These are phyloP conservation scores for Coelopa frigida DNA, from an alignment of 1,140 invertebrate species.

Conservation along the genomic window DNA sequence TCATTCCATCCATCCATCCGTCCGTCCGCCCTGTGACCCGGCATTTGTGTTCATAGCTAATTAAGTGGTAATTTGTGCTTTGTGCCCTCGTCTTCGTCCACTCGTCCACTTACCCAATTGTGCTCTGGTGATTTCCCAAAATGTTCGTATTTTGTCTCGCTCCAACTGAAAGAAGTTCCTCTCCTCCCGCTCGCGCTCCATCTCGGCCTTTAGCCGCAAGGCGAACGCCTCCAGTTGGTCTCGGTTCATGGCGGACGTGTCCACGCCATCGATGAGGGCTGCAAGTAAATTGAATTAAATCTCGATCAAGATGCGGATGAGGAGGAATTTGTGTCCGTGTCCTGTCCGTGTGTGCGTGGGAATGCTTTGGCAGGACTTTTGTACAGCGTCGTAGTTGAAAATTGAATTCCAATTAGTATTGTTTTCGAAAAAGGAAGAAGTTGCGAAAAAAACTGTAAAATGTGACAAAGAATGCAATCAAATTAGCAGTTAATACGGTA, in stretches of 20 bases:
- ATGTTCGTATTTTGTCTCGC: slow-evolving; percentile 86
- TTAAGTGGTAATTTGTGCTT: neutral
- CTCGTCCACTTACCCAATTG: slow-evolving; percentile 27
- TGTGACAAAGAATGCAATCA: no score
- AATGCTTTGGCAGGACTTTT: no score
- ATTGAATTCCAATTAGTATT: no score
- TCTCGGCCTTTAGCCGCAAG: slow-evolving; percentile 78
- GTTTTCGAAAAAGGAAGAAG: no score
- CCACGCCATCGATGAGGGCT: slow-evolving; percentile 79
- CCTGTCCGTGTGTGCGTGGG: neutral
- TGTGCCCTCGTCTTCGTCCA: neutral
- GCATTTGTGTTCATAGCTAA: neutral
- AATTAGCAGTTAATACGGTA: no score
- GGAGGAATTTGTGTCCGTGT: neutral
- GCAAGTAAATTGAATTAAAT: slow-evolving; percentile 13
- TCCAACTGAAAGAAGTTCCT: slow-evolving; percentile 93
- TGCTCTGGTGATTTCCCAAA: slow-evolving; percentile 75
- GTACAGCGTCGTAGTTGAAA: no score
- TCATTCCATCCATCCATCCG: no score
- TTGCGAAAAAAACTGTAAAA: no score
- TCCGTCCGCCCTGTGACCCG: neutral
- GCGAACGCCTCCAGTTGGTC: slow-evolving; percentile 89
- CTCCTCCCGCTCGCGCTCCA: slow-evolving; percentile 89
- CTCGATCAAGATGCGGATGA: neutral
- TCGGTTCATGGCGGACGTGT: slow-evolving; percentile 85